phyloP scores from a whole-genome alignment of 53 echinoderm and acorn worm genomes.

The Arbacia lixula region DNA sequence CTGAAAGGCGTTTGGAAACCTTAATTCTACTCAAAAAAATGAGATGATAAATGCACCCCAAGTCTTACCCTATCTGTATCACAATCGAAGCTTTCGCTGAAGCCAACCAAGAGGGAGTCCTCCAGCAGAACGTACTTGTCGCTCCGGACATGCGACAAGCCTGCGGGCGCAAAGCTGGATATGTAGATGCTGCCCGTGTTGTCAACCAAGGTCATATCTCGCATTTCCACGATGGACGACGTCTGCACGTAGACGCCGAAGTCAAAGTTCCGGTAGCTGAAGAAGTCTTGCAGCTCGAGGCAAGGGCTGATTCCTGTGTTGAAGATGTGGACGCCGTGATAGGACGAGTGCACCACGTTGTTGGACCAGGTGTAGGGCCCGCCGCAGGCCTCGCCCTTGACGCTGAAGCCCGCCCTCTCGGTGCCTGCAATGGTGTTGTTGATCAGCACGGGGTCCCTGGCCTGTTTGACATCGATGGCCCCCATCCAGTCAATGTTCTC shows the following conservation, averaged over 20 bases:
- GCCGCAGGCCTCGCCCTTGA: constrained; percentile 60
- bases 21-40: too few relatives aligned
- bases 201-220: constrained; percentile 62
- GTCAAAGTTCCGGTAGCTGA: constrained; percentile 74
- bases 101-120: constrained; percentile 74
- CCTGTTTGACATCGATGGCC: constrained; percentile 68
- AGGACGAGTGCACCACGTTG: constrained; percentile 71
- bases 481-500: constrained; percentile 70
- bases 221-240: constrained; percentile 56
- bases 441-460: constrained; percentile 55
- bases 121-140: constrained; percentile 68
- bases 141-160: constrained; percentile 55
- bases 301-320: constrained; percentile 45
- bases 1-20: too few relatives aligned
- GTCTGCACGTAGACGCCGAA: constrained; percentile 77
- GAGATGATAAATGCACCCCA: too few relatives aligned
- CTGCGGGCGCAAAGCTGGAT: constrained; percentile 60
- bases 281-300: constrained; percentile 60
- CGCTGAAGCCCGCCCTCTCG: constrained; percentile 69
- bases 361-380: constrained; percentile 58
- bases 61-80: constrained; percentile 66
- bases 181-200: constrained; percentile 68
- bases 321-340: constrained; percentile 62
- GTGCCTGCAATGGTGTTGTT: constrained; percentile 85
- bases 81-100: constrained; percentile 80